These are phyloP conservation scores for Zaprionus vittiger DNA, from an alignment of 1,140 invertebrate genomes.

Conservation along the genomic window DNA sequence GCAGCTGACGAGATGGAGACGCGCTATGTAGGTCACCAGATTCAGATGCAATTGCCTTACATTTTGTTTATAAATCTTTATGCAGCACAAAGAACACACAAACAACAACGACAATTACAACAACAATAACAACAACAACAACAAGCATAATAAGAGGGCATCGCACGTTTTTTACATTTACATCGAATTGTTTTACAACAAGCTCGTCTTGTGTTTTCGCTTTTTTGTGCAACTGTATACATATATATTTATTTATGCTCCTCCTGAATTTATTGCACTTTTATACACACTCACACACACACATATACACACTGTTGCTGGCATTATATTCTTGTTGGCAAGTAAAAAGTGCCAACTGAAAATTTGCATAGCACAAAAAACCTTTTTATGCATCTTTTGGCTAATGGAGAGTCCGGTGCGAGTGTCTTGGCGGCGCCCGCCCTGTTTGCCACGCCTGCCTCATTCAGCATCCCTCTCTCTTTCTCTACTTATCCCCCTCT, in stretches of 20 bases:
- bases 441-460: slow-evolving; percentile 11
- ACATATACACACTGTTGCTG: not conserved
- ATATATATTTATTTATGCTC: slow-evolving; percentile 51
- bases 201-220: slow-evolving; percentile 17
- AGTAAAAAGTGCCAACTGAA: slow-evolving; percentile 44
- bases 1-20: slow-evolving; percentile 8
- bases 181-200: slow-evolving; percentile 37
- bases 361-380: slow-evolving; percentile 63
- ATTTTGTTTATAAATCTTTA: slow-evolving; percentile 68
- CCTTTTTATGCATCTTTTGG: slow-evolving; percentile 46
- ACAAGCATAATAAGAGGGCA: slow-evolving; percentile 7
- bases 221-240: slow-evolving; percentile 29
- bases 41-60: slow-evolving; percentile 73
- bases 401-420: slow-evolving; percentile 45
- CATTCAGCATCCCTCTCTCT: not conserved
- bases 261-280: slow-evolving; percentile 77
- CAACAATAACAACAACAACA: slow-evolving; percentile 32
- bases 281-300: slow-evolving; percentile 52
- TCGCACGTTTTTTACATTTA: slow-evolving; percentile 35
- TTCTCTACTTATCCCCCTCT: not conserved
- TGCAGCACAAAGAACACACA: slow-evolving; percentile 48
- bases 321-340: not conserved
- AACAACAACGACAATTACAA: slow-evolving; percentile 17
- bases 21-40: slow-evolving; percentile 41
- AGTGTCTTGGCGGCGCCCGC: not conserved